These are phyloP conservation scores for Pangasianodon gigas DNA, from an alignment of 2,113 vertebrate species.

Conservation along the genomic window DNA sequence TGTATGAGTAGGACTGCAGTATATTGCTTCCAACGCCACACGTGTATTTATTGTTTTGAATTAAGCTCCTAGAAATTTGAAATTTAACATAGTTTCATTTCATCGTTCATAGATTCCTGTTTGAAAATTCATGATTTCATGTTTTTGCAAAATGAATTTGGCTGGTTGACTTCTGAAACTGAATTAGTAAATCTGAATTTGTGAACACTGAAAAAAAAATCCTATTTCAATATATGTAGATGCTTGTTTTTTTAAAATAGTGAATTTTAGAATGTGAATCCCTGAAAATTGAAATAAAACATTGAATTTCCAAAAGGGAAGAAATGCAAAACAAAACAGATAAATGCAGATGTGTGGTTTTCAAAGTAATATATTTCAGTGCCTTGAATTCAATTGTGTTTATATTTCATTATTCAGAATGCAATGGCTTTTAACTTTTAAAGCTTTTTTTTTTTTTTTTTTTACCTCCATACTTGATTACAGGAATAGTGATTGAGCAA, in stretches of 20 bases:
- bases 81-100: not conserved
- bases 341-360: not conserved
- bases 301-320: not conserved
- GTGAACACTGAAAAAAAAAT: not conserved
- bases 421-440: not conserved
- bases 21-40: not conserved
- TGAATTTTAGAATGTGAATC: not conserved
- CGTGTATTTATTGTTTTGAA: not conserved
- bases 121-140: not conserved
- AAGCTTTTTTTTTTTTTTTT: not conserved
- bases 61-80: not conserved
- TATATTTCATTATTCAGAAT: not conserved
- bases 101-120: not conserved
- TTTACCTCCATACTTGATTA: not conserved
- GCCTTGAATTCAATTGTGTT: not conserved
- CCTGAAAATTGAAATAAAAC: not conserved
- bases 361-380: not conserved
- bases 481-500: not conserved
- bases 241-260: not conserved
- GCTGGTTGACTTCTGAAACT: too few species aligned
- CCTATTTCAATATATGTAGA: not conserved
- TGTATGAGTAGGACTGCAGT: not conserved
- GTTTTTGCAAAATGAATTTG: not conserved
- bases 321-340: not conserved
- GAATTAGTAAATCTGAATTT: not conserved